Base-by-base conservation (phyloP, 2,797 vertebrate species). In the Microctenopoma lineatum region DNA sequence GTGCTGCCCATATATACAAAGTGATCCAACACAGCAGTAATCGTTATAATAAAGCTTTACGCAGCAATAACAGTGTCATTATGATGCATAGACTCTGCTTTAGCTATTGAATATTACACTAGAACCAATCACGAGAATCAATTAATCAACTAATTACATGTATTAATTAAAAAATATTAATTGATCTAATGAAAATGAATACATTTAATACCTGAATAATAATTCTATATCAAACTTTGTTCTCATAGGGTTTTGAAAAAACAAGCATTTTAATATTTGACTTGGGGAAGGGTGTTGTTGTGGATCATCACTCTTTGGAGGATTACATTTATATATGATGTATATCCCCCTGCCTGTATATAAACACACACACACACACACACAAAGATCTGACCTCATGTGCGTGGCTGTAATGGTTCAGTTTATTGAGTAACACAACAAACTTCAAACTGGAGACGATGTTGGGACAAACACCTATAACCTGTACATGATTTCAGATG, bases 381-480 rank as follows among this genome's bases (percentile, higher is more conserved):
- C 32, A 34, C 32, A 7, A 32, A 34, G 32, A 65, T 67, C 15
- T 27, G 29, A 42, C 39, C 51, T 63, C 5, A 14, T 11, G 11
- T 25, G 29, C 48, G 26, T 36, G 27, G 14, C 25, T 39, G 25
- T 51, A 61, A 39, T 59, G 21, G 50, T 64, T 78, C 51, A 26
- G 45, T 26, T 63, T 69, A 16, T 59, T 26, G 45, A 11, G 18
- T 44, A 73, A 73, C 38, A 58, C 38, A 58, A 51, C 12, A 51
- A 4, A 61, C 50, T 46, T 21, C n/a, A 54, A 44, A 65, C 29
- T 18, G 10, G 48, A 44, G 50, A 14, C 0, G 4, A 66, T 39
- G 54, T 53, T 8, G 4, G 42, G 10, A n/a, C 58, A 36, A 84
- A 81, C 25, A 38, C 52, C 27, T 57, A 21, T 21, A 34, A 44